These are phyloP conservation scores for Gymnothorax reevesii DNA, from an alignment of 2,797 vertebrate species.

Conservation along the genomic window DNA sequence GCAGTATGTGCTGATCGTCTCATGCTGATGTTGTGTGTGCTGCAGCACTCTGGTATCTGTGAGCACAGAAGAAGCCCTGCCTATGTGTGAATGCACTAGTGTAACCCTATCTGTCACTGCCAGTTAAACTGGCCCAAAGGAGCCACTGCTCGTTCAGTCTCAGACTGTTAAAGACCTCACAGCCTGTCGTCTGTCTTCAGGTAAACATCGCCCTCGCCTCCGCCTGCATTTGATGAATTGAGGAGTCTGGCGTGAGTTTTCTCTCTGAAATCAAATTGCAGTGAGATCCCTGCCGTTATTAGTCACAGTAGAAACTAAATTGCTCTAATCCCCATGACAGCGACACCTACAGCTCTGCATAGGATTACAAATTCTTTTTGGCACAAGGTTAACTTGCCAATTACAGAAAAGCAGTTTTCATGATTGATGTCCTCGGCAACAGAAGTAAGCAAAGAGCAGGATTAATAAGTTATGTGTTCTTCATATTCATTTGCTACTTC, in stretches of 20 bases:
- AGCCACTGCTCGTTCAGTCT: neutral
- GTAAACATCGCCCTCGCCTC: neutral
- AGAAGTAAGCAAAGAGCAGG: neutral
- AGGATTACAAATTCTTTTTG: conserved; percentile 15
- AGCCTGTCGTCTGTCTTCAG: neutral
- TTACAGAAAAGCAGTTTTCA: conserved; percentile 13
- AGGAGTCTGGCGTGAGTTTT: neutral
- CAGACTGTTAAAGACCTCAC: neutral
- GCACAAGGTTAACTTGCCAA: conserved; percentile 30
- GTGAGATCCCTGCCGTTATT: neutral
- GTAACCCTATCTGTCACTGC: neutral
- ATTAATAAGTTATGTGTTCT: neutral
- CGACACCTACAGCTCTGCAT: neutral
- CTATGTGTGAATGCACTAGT: neutral
- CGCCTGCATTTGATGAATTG: neutral
- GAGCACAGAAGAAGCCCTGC: neutral
- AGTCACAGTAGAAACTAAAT: neutral
- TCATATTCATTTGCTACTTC: neutral
- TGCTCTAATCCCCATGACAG: neutral
- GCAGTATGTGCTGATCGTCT: neutral
- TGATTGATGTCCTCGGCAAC: neutral
- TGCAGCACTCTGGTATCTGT: neutral
- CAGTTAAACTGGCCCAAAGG: neutral
- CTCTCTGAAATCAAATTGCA: neutral
- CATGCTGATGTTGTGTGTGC: neutral